phyloP scores from a whole-genome alignment of 2,797 vertebrate genomes.

The Sebastes glaucus region DNA sequence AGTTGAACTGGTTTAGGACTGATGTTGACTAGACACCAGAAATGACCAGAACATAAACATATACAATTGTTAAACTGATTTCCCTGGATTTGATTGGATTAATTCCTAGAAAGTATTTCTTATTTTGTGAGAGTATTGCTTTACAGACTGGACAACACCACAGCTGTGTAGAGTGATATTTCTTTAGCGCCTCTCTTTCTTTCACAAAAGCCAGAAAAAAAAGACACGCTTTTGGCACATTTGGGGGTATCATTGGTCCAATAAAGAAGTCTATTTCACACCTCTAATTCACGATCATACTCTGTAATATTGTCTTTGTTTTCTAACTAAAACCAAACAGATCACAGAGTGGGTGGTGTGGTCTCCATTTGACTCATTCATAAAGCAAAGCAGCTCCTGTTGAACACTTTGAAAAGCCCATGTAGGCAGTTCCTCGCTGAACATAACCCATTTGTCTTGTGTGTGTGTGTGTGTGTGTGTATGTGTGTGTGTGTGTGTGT shows the following conservation, averaged over 20 bases:
- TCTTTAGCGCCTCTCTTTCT: neutral
- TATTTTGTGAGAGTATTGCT: neutral
- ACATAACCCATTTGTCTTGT: neutral
- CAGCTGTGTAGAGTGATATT: neutral
- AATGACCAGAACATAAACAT: neutral
- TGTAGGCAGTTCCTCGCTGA: conserved; percentile 30
- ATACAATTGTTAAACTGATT: neutral
- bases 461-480: neutral
- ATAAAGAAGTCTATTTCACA: neutral
- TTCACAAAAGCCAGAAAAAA: neutral
- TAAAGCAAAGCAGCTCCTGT: conserved; percentile 8
- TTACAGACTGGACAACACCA: neutral
- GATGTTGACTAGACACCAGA: neutral
- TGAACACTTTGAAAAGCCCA: conserved; percentile 25
- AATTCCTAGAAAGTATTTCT: neutral
- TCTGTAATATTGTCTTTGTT: neutral
- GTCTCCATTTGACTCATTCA: conserved; percentile 47
- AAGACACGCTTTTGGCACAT: neutral
- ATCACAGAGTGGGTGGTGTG: conserved; percentile 38
- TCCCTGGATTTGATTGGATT: neutral
- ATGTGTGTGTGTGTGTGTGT: neutral
- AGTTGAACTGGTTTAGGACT: conserved; percentile 6
- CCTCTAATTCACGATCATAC: neutral
- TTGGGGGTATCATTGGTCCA: neutral
- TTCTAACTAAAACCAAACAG: neutral